Conservation (phyloP, 30 jellyfish, hydroid and myxozoan genomes). For the Rhopilema esculentum region DNA sequence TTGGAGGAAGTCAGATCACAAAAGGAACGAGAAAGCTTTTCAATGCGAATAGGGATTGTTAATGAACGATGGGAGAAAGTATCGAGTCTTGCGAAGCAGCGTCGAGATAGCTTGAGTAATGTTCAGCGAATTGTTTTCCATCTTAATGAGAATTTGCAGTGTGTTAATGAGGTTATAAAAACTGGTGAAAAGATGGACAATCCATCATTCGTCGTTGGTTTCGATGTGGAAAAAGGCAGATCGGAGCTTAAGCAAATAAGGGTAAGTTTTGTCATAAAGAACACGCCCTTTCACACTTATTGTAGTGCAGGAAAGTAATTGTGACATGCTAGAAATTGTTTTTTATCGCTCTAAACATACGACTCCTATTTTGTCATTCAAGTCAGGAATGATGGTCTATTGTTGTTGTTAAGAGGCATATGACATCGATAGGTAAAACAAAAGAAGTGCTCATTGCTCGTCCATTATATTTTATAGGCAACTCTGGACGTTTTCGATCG, state of each 20-base stretch:
- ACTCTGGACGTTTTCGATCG: slow-evolving; percentile 68
- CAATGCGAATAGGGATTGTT: slow-evolving; percentile 24
- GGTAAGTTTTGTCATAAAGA: slow-evolving; percentile 38
- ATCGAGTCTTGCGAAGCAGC: slow-evolving; percentile 31
- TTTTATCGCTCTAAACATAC: too few species aligned
- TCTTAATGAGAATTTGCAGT: slow-evolving; percentile 40
- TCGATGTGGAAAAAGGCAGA: slow-evolving; percentile 63
- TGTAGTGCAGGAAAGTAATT: too few species aligned
- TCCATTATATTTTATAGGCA: slow-evolving; percentile 15
- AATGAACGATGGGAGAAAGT: slow-evolving; percentile 82
- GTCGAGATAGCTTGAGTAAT: slow-evolving; percentile 60
- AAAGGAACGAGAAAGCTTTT: slow-evolving; percentile 34
- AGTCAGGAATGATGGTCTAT: too few species aligned
- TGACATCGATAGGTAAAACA: too few species aligned
- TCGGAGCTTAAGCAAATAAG: slow-evolving; percentile 52
- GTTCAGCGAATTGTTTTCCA: slow-evolving; percentile 76
- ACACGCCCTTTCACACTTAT: too few species aligned
- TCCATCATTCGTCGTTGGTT: slow-evolving; percentile 64
- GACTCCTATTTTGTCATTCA: too few species aligned
- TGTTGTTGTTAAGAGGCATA: too few species aligned
- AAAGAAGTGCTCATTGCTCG: too few species aligned
- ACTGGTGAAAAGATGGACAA: slow-evolving; percentile 72
- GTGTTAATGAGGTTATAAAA: slow-evolving; percentile 65
- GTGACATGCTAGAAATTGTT: too few species aligned
- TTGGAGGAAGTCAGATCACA: slow-evolving; percentile 34